A percentile compares a stretch with the other conserved stretches of the same genome.
phyloP scores from a whole-genome alignment of 2,888 invertebrate species.

The Neelides folsomi region DNA sequence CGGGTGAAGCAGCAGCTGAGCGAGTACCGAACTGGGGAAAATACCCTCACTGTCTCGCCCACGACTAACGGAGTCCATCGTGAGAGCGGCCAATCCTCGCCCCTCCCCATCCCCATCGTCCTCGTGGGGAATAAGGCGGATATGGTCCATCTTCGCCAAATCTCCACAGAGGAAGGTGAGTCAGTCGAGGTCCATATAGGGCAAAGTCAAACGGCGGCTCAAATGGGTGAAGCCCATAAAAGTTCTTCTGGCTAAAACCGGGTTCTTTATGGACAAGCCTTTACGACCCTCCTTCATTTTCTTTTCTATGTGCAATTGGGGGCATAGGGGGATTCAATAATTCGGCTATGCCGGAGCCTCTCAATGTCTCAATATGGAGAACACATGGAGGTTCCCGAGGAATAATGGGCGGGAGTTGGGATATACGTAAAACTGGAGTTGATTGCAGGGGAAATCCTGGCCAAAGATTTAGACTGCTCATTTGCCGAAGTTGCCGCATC shows the following conservation, averaged over 20 bases:
- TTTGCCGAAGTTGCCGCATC: constrained; percentile 80
- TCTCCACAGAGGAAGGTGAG: constrained; percentile 67
- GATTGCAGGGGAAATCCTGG: constrained; percentile 53
- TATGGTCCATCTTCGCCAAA: constrained; percentile 78
- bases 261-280: too few relatives aligned
- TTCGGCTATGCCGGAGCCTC: too few relatives aligned
- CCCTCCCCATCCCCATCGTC: constrained; percentile 48
- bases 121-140: constrained; percentile 82
- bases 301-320: too few relatives aligned
- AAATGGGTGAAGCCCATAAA: too few relatives aligned
- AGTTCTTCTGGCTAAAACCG: too few relatives aligned
- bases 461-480: constrained; percentile 74
- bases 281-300: too few relatives aligned
- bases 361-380: too few relatives aligned
- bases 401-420: too few relatives aligned
- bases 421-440: background rate
- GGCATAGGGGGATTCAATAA: too few relatives aligned
- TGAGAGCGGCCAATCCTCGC: constrained; percentile 13
- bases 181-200: too few relatives aligned
- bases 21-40: constrained; percentile 40
- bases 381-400: too few relatives aligned
- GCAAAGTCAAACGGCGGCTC: too few relatives aligned
- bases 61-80: constrained; percentile 14
- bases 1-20: constrained; percentile 51
- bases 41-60: constrained; percentile 16